Percentiles rank a stretch among this genome's conserved stretches.
phyloP scores from a whole-genome alignment of 2,113 vertebrate species.

The Microcebus tavaratra region DNA sequence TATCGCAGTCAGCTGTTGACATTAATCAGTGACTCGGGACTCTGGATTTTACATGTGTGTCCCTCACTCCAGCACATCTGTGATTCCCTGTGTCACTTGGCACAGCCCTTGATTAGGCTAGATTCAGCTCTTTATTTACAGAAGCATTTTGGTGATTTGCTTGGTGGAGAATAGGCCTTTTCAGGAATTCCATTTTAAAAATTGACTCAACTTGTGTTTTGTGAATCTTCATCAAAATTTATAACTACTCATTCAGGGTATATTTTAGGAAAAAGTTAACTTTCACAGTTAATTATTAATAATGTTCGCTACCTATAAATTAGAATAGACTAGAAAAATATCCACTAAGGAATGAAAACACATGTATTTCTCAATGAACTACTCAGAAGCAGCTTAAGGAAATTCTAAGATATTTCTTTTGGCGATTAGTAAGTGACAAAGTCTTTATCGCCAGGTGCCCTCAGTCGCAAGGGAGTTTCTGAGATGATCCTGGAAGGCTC shows the following conservation, averaged over 20 bases:
- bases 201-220: background rate
- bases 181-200: conserved; percentile 33
- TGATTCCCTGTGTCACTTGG: conserved; percentile 81
- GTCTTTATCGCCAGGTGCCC: background rate
- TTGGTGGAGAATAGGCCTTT: conserved; percentile 22
- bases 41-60: conserved; percentile 44
- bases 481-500: background rate
- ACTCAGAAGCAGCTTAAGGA: background rate
- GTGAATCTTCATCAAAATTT: conserved; percentile 4
- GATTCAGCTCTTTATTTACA: conserved; percentile 80
- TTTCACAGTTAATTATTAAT: background rate
- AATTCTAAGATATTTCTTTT: background rate
- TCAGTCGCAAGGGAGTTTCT: background rate
- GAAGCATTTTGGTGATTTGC: conserved; percentile 78
- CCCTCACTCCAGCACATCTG: conserved; percentile 35
- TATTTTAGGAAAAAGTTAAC: background rate
- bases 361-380: background rate
- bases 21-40: background rate
- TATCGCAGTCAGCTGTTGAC: conserved; percentile 57
- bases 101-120: conserved; percentile 77
- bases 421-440: background rate
- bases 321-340: background rate
- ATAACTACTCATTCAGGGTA: background rate
- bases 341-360: background rate
- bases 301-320: background rate